These are phyloP conservation scores for Sakesphorus luctuosus DNA, from an alignment of 2,113 vertebrate genomes.

Conservation along the genomic window DNA sequence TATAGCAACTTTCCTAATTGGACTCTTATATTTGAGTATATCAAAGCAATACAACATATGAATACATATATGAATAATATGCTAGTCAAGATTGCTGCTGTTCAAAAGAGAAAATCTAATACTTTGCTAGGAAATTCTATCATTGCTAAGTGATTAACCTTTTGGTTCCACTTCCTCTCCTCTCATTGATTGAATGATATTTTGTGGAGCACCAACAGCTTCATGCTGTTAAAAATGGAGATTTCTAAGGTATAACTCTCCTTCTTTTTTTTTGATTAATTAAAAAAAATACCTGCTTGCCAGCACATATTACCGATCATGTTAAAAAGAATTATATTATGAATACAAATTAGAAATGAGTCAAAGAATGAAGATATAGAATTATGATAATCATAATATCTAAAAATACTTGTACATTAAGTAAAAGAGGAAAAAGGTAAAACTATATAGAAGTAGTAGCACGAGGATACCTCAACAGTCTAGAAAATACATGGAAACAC, in stretches of 20 bases:
- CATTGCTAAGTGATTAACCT: not conserved
- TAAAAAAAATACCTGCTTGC: not conserved
- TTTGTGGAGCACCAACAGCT: not conserved
- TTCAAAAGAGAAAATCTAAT: not conserved
- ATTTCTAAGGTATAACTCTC: not conserved
- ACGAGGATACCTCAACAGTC: not conserved
- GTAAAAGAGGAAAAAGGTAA: not conserved
- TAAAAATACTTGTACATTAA: not conserved
- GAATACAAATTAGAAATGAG: not conserved
- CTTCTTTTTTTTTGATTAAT: not conserved
- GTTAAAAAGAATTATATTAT: not conserved
- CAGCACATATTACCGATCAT: not conserved
- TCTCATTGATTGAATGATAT: not conserved
- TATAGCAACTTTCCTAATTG: not conserved
- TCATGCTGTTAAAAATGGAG: not conserved
- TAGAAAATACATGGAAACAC: not conserved
- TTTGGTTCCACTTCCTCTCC: not conserved
- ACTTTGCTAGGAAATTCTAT: not conserved
- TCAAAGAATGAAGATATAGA: not conserved
- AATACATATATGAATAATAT: not conserved
- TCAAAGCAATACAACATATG: not conserved
- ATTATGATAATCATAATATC: not conserved
- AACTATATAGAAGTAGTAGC: not conserved
- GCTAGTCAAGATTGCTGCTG: not conserved
- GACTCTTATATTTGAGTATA: not conserved